phyloP scores from a whole-genome alignment of 2,797 vertebrate species.

The Chelidonichthys spinosus region DNA sequence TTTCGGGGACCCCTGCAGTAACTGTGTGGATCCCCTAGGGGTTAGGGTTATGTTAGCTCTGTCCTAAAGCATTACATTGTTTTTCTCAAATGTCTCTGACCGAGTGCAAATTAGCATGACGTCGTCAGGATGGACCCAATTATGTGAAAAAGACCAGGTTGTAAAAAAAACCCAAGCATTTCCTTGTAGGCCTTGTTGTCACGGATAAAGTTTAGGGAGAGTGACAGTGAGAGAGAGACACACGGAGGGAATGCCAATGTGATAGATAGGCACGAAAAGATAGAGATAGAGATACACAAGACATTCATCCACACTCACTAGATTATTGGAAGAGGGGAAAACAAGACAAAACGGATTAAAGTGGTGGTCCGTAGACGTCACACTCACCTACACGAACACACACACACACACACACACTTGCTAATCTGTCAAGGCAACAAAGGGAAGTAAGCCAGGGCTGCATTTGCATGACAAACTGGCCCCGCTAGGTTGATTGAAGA shows the following conservation, averaged over 20 bases:
- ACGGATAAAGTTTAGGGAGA: neutral
- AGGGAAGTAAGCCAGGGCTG: constrained; percentile 72
- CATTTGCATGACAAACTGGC: constrained; percentile 80
- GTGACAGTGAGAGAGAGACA: neutral
- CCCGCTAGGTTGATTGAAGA: constrained; percentile 76
- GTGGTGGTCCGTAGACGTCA: constrained; percentile 31
- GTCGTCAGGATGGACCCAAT: neutral
- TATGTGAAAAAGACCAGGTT: neutral
- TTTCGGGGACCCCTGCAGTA: too few species aligned
- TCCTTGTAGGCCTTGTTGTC: neutral
- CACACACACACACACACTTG: constrained; percentile 36
- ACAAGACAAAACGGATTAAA: constrained; percentile 57
- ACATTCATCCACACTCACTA: constrained; percentile 25
- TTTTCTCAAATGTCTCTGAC: neutral
- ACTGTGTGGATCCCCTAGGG: too few species aligned
- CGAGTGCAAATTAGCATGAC: neutral
- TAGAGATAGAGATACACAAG: constrained; percentile 17
- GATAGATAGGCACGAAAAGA: constrained; percentile 16
- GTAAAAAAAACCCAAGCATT: neutral
- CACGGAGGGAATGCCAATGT: constrained; percentile 1
- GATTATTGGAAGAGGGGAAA: constrained; percentile 37
- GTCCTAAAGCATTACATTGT: too few species aligned
- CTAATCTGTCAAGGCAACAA: constrained; percentile 79
- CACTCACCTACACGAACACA: constrained; percentile 45
- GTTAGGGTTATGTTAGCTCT: too few species aligned